These are phyloP conservation scores for Tangara arthus DNA, from an alignment of 2,797 vertebrate species.

Conservation along the genomic window DNA sequence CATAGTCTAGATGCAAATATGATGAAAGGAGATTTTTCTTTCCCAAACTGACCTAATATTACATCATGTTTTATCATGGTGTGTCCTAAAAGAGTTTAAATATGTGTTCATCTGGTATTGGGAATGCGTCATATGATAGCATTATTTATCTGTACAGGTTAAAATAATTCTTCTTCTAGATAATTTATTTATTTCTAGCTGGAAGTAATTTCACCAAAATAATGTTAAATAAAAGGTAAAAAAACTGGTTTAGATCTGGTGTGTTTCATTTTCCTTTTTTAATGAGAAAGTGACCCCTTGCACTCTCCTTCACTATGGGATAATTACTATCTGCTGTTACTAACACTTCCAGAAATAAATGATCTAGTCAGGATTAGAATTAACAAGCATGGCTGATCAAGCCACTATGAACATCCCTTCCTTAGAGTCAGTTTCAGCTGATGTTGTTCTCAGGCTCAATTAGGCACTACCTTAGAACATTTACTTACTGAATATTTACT, in stretches of 20 bases:
- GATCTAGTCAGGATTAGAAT: conserved; percentile 36
- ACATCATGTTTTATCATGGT: background rate
- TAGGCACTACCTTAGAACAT: background rate
- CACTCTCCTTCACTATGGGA: conserved; percentile 27
- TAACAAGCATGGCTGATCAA: conserved; percentile 42
- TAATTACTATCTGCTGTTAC: conserved; percentile 61
- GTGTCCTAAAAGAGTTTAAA: background rate
- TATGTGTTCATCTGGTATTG: background rate
- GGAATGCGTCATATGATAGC: background rate
- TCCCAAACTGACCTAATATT: background rate
- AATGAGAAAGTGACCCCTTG: conserved; percentile 48
- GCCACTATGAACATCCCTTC: background rate
- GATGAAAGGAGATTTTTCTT: background rate
- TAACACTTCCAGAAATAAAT: conserved; percentile 59
- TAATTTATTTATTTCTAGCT: background rate
- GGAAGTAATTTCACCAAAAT: background rate
- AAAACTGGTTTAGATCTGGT: background rate
- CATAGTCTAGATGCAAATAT: background rate
- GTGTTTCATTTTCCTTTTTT: conserved; percentile 31
- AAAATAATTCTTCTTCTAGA: background rate
- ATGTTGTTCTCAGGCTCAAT: background rate
- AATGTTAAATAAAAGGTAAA: conserved; percentile 17
- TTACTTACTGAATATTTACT: conserved; percentile 15
- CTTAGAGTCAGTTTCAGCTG: conserved; percentile 17
- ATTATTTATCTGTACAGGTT: background rate